A percentile compares a stretch with the other conserved stretches of the same genome.
These are phyloP conservation scores for Leptopilina syphax DNA, from an alignment of 2,888 invertebrate genomes.

Conservation along the genomic window DNA sequence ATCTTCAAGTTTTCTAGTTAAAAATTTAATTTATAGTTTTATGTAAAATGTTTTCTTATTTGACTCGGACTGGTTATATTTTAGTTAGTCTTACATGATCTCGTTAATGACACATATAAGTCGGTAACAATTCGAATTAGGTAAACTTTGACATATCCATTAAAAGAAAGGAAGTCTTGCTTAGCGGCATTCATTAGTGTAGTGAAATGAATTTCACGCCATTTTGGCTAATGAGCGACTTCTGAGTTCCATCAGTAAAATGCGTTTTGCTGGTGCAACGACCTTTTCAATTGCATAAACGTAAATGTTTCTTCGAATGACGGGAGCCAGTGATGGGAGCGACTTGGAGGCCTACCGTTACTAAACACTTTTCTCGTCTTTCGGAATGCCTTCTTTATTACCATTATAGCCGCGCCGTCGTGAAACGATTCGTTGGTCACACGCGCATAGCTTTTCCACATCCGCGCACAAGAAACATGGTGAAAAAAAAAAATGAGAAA, in stretches of 20 bases:
- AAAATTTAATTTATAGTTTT: too few species aligned
- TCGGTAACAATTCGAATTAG: background rate
- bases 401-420: conserved; percentile 6
- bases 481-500: background rate
- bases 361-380: conserved; percentile 36
- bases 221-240: conserved; percentile 30
- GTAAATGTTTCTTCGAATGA: conserved; percentile 27
- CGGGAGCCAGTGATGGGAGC: conserved; percentile 14
- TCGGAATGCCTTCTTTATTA: conserved; percentile 29
- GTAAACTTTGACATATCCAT: conserved; percentile 27
- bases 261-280: conserved; percentile 18
- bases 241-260: conserved; percentile 21
- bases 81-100: background rate
- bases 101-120: conserved; percentile 1
- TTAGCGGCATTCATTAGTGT: conserved; percentile 16
- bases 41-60: too few species aligned
- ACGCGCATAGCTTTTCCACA: background rate
- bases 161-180: conserved; percentile 33
- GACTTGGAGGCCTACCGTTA: conserved; percentile 23
- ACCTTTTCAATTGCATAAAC: conserved; percentile 38
- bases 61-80: too few species aligned
- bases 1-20: too few species aligned
- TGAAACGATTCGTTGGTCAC: conserved; percentile 22
- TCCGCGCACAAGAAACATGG: background rate
- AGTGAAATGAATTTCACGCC: conserved; percentile 37